phyloP scores from a whole-genome alignment of 2,113 vertebrate genomes.

The Amphilophus citrinellus region DNA sequence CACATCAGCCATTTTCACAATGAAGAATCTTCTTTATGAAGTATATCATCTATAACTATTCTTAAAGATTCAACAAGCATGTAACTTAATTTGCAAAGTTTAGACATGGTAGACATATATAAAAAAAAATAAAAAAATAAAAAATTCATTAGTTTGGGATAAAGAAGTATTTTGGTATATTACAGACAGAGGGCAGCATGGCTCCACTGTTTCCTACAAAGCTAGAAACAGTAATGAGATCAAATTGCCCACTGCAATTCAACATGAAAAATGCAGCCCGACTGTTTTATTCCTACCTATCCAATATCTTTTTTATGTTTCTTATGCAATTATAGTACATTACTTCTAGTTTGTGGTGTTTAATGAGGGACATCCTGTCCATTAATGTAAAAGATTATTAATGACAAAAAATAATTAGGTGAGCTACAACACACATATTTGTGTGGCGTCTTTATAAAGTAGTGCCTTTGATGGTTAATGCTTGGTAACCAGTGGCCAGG shows the following conservation, averaged over 20 bases:
- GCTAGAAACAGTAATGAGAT: neutral
- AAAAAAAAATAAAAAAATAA: too few relatives aligned
- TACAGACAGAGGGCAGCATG: constrained; percentile 79
- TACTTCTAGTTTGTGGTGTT: neutral
- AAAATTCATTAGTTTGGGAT: neutral
- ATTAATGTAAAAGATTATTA: neutral
- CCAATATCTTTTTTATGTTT: neutral
- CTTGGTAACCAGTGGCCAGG: neutral
- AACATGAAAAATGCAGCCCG: constrained; percentile 17
- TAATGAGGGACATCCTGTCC: neutral
- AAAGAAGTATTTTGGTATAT: neutral
- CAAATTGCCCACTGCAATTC: neutral
- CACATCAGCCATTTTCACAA: neutral
- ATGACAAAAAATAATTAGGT: neutral
- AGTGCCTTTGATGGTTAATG: neutral
- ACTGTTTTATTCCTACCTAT: neutral
- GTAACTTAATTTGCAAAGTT: neutral
- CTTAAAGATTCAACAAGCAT: neutral
- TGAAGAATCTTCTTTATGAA: neutral
- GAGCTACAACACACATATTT: neutral
- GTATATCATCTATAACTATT: neutral
- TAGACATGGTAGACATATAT: neutral
- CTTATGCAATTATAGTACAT: neutral
- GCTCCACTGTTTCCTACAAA: constrained; percentile 41
- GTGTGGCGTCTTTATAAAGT: neutral